phyloP scores from a whole-genome alignment of 2,797 vertebrate genomes.

The Typhlichthys subterraneus region DNA sequence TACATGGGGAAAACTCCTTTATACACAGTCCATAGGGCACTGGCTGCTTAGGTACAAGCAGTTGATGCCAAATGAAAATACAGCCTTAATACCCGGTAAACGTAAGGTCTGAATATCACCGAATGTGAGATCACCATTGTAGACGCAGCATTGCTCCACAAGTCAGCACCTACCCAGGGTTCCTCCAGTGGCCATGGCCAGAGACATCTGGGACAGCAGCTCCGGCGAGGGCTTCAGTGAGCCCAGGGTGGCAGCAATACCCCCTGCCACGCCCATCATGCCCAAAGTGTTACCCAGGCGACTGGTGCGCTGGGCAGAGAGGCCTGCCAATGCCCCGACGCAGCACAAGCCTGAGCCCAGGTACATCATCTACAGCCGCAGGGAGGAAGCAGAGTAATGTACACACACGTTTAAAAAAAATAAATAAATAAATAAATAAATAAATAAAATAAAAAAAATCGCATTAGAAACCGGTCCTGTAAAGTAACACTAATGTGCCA shows the following conservation, averaged over 20 bases:
- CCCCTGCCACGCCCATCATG: constrained; percentile 77
- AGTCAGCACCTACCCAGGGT: constrained; percentile 57
- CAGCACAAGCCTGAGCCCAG: constrained; percentile 78
- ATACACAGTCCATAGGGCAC: no score
- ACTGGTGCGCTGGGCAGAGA: constrained; percentile 74
- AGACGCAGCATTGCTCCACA: neutral
- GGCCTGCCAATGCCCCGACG: constrained; percentile 73
- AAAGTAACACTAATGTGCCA: no score
- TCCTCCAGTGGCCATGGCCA: constrained; percentile 76
- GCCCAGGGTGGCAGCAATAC: constrained; percentile 72
- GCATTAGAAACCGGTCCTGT: no score
- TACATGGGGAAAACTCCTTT: no score
- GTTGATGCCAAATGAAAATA: neutral
- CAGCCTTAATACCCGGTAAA: neutral
- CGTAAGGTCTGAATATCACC: neutral
- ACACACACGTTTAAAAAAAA: no score
- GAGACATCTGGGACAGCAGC: constrained; percentile 77
- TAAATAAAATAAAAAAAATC: no score
- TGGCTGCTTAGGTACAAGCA: no score
- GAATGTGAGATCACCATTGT: neutral
- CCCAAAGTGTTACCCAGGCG: constrained; percentile 77
- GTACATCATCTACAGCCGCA: constrained; percentile 71
- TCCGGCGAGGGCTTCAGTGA: constrained; percentile 77
- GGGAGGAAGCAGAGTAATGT: no score
- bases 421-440: no score